Percentiles rank a stretch among this genome's conserved stretches.
Conservation (phyloP, 2,797 vertebrate species). For the Phalanger gymnotis region DNA sequence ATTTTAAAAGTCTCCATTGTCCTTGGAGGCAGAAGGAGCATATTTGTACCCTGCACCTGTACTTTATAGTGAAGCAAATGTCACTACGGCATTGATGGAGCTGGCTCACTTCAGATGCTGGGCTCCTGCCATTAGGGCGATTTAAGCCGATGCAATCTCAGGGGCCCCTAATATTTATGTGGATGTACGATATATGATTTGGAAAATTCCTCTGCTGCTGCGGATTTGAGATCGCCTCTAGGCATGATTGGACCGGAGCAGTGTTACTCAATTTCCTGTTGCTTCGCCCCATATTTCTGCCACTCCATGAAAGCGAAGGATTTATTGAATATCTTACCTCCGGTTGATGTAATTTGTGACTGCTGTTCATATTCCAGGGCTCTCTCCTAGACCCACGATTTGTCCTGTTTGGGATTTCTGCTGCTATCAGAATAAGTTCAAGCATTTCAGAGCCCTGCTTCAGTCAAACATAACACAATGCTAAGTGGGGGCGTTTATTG, state of each 20-base stretch:
- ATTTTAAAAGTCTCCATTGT: neutral
- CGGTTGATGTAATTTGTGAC: constrained; percentile 67
- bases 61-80: neutral
- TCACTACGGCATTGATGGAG: constrained; percentile 41
- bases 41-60: constrained; percentile 31
- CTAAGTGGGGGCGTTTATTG: constrained; percentile 33
- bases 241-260: constrained; percentile 66
- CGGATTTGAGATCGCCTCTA: constrained; percentile 71
- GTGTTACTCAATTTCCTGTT: constrained; percentile 70
- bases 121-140: constrained; percentile 47
- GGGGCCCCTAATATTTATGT: constrained; percentile 64
- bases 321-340: constrained; percentile 73
- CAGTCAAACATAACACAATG: constrained; percentile 23
- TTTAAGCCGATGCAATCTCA: constrained; percentile 56
- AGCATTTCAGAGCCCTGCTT: constrained; percentile 41
- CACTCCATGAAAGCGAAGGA: constrained; percentile 71
- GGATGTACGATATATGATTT: constrained; percentile 53
- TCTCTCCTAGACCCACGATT: neutral
- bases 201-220: constrained; percentile 54
- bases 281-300: constrained; percentile 67
- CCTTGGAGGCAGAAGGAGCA: neutral
- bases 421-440: constrained; percentile 50
- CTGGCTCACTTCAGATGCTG: constrained; percentile 29
- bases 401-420: constrained; percentile 52
- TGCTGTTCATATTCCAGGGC: constrained; percentile 23